Evolutionary conservation across 2,797 vertebrate species (phyloP), one percentile per base, ranked within the genome.

Genomic region (Tauraco hartlaubi): DNA sequence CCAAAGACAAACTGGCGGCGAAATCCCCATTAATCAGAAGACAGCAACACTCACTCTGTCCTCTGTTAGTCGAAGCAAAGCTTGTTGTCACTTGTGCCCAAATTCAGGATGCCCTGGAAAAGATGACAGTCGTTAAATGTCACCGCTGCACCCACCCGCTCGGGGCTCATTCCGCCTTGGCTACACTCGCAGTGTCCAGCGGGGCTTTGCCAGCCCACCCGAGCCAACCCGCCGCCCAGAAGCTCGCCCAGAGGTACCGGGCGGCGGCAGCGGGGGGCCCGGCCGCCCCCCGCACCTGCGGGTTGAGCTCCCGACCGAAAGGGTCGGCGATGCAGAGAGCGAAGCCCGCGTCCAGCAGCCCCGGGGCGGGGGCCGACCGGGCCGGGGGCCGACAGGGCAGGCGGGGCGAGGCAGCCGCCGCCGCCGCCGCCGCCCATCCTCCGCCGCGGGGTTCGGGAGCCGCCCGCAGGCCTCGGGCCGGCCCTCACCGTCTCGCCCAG

Each of bases 21-120:
- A 23, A n/a, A 14, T 8, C 55, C 46, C 35, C 4, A 11, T 6
- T 3, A 33, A 19, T 8, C 15, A 20, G 62, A 7, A 18, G 37
- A 4, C 55, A 14, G 43, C 61, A 8, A 37, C 85, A 84, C 98
- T 98, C 90, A 99, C 99, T 97, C 99, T 97, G 92, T 98, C 97
- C n/a, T 98, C 97, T 39, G 99, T 97, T 51, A 95, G 94, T 99
- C 99, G 87, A 97, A 97, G 95, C 98, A 98, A 7, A 99, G 97
- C 95, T 98, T 98, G 98, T 99, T 99, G 95, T 99, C 99, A 82
- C 99, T 98, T 43, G 98, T 98, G 62, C 98, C 99, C 96, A 99
- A 48, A 94, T 99, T 99, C 93, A 99, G 94, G 67, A 98, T 96
- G 68, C 99, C 99, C 99, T 99, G 86, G 77, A 82, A 80, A 80